A percentile compares a stretch with the other conserved stretches of the same genome.
These are phyloP conservation scores for Crossocerus cetratus DNA, from an alignment of 2,888 invertebrate species.

Conservation along the genomic window DNA sequence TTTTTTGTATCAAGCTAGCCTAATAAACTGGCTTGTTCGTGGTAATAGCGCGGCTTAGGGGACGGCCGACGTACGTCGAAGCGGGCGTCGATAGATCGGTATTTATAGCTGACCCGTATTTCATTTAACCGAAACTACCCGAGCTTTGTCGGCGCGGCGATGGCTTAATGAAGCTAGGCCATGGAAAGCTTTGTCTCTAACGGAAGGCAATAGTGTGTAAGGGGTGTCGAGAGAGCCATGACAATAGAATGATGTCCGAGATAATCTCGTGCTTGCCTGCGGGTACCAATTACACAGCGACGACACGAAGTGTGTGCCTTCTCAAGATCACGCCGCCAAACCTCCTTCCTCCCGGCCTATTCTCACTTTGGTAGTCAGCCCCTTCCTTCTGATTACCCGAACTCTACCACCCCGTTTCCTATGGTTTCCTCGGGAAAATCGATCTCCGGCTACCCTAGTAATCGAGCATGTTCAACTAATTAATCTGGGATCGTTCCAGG, in stretches of 20 bases:
- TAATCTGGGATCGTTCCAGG: too few relatives aligned
- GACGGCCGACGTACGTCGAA: too few relatives aligned
- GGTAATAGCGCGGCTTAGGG: constrained; percentile 12
- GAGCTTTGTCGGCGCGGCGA: constrained; percentile 44
- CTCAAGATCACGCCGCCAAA: constrained; percentile 37
- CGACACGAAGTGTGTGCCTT: constrained; percentile 28
- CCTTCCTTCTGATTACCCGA: too few relatives aligned
- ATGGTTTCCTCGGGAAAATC: background rate
- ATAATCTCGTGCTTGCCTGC: constrained; percentile 54
- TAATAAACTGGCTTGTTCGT: constrained; percentile 12
- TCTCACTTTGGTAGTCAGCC: too few relatives aligned
- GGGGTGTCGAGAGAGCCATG: constrained; percentile 47
- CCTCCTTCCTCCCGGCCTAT: background rate
- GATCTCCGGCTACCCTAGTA: background rate
- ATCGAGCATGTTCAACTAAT: too few relatives aligned
- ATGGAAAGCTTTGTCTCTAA: constrained; percentile 50
- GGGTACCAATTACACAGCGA: constrained; percentile 38
- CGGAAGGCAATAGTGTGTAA: constrained; percentile 43
- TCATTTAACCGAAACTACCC: constrained; percentile 56
- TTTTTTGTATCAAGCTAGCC: too few relatives aligned
- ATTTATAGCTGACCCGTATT: constrained; percentile 55
- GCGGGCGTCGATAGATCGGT: constrained; percentile 43
- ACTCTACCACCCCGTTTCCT: background rate
- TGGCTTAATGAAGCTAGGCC: constrained; percentile 52
- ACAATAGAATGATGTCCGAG: constrained; percentile 54